Evolutionary conservation across 2,113 vertebrate species (phyloP).

Genomic region (Melierax canorus): DNA sequence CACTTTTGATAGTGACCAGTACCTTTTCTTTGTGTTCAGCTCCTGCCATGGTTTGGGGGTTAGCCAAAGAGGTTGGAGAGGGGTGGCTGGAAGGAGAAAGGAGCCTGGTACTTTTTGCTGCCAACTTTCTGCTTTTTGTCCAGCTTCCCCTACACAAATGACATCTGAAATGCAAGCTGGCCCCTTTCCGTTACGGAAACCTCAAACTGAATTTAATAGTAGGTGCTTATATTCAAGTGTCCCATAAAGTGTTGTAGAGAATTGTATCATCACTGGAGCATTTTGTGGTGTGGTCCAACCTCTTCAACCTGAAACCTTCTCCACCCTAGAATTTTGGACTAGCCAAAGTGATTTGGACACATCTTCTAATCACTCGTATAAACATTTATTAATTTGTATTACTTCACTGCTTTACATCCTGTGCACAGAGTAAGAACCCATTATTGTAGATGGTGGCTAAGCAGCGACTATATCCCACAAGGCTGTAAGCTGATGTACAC

Average conservation of each 20-base stretch:
- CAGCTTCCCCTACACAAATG: conserved; percentile 30
- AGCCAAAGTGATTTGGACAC: not conserved
- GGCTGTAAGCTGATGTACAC: not conserved
- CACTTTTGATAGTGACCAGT: too few relatives aligned
- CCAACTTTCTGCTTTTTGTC: conserved; percentile 58
- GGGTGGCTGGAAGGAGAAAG: conserved; percentile 13
- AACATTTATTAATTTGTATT: not conserved
- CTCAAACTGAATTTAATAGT: conserved; percentile 40
- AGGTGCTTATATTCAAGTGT: conserved; percentile 9
- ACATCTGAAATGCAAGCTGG: conserved; percentile 44
- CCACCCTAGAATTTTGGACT: not conserved
- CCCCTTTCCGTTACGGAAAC: conserved; percentile 23
- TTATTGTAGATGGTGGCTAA: not conserved
- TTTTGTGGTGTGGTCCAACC: conserved; percentile 2
- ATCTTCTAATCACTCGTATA: not conserved
- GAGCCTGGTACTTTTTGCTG: conserved; percentile 31
- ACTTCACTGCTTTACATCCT: not conserved
- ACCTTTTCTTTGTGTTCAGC: too few relatives aligned
- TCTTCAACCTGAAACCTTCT: conserved; percentile 14
- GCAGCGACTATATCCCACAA: fast-evolving
- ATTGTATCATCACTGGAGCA: conserved; percentile 15
- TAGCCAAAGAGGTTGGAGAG: conserved; percentile 42
- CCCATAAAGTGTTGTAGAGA: conserved; percentile 11
- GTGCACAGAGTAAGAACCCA: not conserved
- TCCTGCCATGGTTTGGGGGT: conserved; percentile 45